Percentiles rank a stretch among this genome's conserved stretches.
Conservation (phyloP, 2,113 vertebrate genomes). For the Myrmecophaga tridactyla region DNA sequence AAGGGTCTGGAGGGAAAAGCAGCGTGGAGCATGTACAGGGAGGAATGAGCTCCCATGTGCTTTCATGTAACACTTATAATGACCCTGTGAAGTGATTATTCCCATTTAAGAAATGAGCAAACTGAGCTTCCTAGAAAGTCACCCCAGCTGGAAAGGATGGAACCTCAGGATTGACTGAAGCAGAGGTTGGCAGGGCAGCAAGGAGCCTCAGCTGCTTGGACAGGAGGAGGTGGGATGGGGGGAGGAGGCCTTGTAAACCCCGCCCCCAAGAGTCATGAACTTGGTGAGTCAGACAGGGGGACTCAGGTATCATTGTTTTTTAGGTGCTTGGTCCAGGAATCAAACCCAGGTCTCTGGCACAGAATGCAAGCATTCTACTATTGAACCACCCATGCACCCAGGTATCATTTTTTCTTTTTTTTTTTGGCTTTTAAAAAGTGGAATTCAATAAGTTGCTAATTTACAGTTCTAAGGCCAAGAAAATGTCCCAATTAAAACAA, state of each 20-base stretch:
- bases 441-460: too few relatives aligned
- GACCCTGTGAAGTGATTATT: background rate
- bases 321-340: too few relatives aligned
- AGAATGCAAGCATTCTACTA: too few relatives aligned
- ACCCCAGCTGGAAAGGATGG: background rate
- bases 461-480: too few relatives aligned
- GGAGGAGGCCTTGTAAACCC: background rate
- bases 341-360: too few relatives aligned
- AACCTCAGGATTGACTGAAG: background rate
- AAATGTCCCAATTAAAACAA: too few relatives aligned
- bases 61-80: background rate
- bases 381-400: too few relatives aligned
- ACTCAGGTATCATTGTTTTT: background rate
- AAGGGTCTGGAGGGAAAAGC: background rate
- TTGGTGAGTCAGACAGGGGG: background rate
- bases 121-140: background rate
- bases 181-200: background rate
- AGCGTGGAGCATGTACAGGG: too few relatives aligned
- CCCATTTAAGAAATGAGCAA: background rate
- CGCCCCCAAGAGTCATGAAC: background rate
- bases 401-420: too few relatives aligned
- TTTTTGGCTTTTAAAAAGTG: too few relatives aligned
- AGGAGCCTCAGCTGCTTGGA: background rate
- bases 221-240: background rate
- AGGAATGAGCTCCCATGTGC: background rate